Evolutionary conservation across 2,888 invertebrate species (phyloP).

Genomic region (Caenorhabditis auriculariae): DNA sequence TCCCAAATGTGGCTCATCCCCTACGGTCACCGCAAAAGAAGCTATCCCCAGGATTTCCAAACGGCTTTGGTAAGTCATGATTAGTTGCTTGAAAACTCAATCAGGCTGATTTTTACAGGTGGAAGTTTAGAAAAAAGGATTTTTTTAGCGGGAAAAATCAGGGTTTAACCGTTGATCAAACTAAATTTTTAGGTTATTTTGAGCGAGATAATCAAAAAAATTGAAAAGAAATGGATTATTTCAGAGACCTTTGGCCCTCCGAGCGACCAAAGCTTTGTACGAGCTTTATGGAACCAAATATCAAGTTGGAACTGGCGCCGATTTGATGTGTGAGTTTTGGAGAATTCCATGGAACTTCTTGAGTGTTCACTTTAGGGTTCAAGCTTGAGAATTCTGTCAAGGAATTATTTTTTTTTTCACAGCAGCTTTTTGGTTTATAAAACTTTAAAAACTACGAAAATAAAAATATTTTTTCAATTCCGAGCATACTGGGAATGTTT

Average conservation of each 20-base stretch:
- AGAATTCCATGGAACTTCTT: not conserved
- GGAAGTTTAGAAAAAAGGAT: not conserved
- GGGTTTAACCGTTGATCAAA: too few relatives aligned
- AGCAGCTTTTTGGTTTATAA: not conserved
- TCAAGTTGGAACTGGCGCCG: conserved; percentile 63
- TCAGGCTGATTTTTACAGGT: not conserved
- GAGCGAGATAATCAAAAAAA: too few relatives aligned
- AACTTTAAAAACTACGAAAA: not conserved
- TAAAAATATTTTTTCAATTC: not conserved
- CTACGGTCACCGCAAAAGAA: conserved; percentile 55
- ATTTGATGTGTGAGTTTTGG: conserved; percentile 56
- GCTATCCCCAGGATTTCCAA: conserved; percentile 58
- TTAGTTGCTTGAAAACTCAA: too few relatives aligned
- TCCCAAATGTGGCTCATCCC: conserved; percentile 62
- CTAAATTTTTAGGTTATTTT: too few relatives aligned
- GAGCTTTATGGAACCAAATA: conserved; percentile 61
- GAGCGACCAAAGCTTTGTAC: conserved; percentile 58
- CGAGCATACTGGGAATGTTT: too few relatives aligned
- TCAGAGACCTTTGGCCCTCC: conserved; percentile 52
- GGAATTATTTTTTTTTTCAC: not conserved
- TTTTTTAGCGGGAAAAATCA: not conserved
- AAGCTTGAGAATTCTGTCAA: not conserved
- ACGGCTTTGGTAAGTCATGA: conserved; percentile 41
- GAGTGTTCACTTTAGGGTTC: not conserved
- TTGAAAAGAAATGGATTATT: too few relatives aligned